Base-by-base conservation (phyloP, 2,113 vertebrate genomes). In the Formicarius rufipectus region DNA sequence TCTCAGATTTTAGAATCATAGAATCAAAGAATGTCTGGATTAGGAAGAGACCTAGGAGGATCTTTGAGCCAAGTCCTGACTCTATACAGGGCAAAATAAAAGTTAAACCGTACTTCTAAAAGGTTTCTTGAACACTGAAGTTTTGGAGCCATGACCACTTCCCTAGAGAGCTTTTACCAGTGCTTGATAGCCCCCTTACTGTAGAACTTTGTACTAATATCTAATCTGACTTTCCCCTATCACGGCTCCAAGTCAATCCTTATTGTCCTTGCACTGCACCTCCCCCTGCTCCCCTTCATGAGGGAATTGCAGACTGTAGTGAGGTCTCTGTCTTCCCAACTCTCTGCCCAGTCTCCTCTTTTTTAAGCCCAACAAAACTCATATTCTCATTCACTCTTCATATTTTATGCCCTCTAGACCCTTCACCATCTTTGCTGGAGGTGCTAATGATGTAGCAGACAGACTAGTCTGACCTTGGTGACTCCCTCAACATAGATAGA, bases 241-340 rank as follows among this genome's bases (percentile, higher is more conserved):
- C 25, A 23, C 6, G 55, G 8, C 11, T 79, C n/a, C 47, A 83
- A 47, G 35, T 5, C 12, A 50, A 27, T 66, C 8, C 25, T 18
- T 60, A 0, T 0, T 2, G 1, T 35, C 12, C 15, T 37, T 7
- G 6, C 42, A 55, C 37, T 40, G 28, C 19, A 42, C 2, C 19
- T 74, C 3, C 3, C 1, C 31, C 18, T 83, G 7, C 14, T 66
- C 2, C 12, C 6, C 3, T 0, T 37, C 6, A 19, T 24, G 5
- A 42, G 30, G 35, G 91, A 83, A 8, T 21, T 50, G 22, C 40
- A 40, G 33, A 33, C 5, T 64, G 7, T 2, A 53, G 4, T 40
- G 31, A 42, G 4, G 4, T 64, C 28, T 53, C 8, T 33, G 5
- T 4, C 7, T 9, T 12, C 8, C 4, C 3, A 19, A 4, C 25